A percentile compares a stretch with the other conserved stretches of the same genome.
phyloP scores from a whole-genome alignment of 1,140 invertebrate species.

The Copidosoma floridanum region DNA sequence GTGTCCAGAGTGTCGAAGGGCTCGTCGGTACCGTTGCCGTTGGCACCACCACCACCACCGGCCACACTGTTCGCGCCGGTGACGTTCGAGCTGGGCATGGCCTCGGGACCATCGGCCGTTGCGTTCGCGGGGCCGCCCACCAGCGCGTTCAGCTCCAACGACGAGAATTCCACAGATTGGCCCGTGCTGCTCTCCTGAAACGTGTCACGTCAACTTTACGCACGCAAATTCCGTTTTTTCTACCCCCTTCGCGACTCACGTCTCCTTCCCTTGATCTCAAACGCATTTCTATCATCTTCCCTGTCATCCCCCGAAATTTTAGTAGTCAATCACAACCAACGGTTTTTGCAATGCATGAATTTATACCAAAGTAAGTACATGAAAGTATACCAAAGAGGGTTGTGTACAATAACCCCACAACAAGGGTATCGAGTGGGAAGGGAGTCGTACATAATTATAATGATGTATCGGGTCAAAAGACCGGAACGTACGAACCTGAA shows the following conservation, averaged over 20 bases:
- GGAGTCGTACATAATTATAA: too few relatives aligned
- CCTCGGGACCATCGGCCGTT: slow-evolving; percentile 39
- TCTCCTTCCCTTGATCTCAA: too few relatives aligned
- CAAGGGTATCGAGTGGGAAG: too few relatives aligned
- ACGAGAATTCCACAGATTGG: slow-evolving; percentile 51
- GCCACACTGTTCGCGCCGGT: neutral
- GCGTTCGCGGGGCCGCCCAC: slow-evolving; percentile 45
- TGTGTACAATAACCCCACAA: too few relatives aligned
- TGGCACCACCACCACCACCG: neutral
- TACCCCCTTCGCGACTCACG: too few relatives aligned
- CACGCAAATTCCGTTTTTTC: slow-evolving; percentile 1
- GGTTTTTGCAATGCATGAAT: too few relatives aligned
- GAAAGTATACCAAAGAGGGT: too few relatives aligned
- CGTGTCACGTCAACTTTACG: neutral
- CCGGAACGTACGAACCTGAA: slow-evolving; percentile 66
- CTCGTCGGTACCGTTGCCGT: slow-evolving; percentile 41
- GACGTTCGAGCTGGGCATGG: neutral
- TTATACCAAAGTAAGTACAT: too few relatives aligned
- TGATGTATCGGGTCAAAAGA: too few relatives aligned
- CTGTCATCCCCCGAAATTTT: too few relatives aligned
- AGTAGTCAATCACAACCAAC: too few relatives aligned
- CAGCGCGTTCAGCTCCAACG: slow-evolving; percentile 50
- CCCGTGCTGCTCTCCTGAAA: slow-evolving; percentile 49
- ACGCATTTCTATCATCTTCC: too few relatives aligned
- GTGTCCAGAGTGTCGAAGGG: slow-evolving; percentile 54